Evolutionary conservation across 2,888 invertebrate genomes (phyloP).

Genomic region (Aporophyla lueneburgensis): DNA sequence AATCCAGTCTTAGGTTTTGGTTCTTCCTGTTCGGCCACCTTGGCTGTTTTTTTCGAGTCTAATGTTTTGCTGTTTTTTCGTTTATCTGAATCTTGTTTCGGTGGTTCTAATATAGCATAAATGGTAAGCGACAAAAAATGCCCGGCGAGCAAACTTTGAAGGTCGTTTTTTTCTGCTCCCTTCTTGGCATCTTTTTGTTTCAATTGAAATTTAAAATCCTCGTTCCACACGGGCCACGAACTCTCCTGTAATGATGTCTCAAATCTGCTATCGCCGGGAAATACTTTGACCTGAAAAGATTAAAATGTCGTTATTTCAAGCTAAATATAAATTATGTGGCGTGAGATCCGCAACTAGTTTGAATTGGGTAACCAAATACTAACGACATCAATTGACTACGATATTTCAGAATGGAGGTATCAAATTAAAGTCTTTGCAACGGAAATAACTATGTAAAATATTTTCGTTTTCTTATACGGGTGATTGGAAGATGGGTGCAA

Average conservation of each 20-base stretch:
- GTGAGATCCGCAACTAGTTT: slow-evolving; percentile 3
- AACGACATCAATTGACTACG: background rate
- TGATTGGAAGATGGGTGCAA: too few species aligned
- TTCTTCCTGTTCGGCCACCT: slow-evolving; percentile 86
- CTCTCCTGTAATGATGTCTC: slow-evolving; percentile 94
- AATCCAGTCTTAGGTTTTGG: slow-evolving; percentile 88
- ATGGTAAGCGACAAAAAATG: slow-evolving; percentile 93
- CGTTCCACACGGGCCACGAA: slow-evolving; percentile 95
- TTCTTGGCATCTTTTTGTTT: slow-evolving; percentile 90
- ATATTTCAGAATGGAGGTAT: slow-evolving; percentile 12
- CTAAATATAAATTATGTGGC: slow-evolving; percentile 12
- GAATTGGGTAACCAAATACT: slow-evolving; percentile 1
- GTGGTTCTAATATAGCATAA: slow-evolving; percentile 92
- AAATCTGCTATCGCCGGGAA: slow-evolving; percentile 94
- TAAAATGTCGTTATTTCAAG: slow-evolving; percentile 28
- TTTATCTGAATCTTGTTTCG: slow-evolving; percentile 84
- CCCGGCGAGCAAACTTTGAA: slow-evolving; percentile 91
- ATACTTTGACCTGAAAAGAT: slow-evolving; percentile 93
- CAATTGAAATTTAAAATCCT: slow-evolving; percentile 93
- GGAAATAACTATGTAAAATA: background rate
- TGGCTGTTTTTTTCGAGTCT: slow-evolving; percentile 80
- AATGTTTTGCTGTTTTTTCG: slow-evolving; percentile 81
- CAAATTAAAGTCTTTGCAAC: background rate
- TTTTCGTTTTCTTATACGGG: background rate
- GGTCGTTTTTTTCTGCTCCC: slow-evolving; percentile 85